Conservation (phyloP, 2,797 vertebrate genomes). For the Schizothorax lantsangensis region DNA sequence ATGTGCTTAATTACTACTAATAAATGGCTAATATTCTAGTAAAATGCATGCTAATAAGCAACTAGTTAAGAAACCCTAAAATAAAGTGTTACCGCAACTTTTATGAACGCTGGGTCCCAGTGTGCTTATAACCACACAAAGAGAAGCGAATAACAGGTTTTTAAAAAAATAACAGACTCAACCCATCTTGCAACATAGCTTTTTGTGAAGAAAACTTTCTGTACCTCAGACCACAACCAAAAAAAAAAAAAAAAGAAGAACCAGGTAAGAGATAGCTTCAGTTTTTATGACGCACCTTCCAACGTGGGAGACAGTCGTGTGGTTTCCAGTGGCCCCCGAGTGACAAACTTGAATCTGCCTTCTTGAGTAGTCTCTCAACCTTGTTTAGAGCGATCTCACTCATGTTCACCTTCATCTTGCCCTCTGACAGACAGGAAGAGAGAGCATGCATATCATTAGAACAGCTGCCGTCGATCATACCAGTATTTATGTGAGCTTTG, state of each 20-base stretch:
- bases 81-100: no score
- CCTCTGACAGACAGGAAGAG: slow-evolving; percentile 78
- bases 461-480: background rate
- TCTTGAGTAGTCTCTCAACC: slow-evolving; percentile 82
- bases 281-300: slow-evolving; percentile 84
- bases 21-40: no score
- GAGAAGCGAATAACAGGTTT: background rate
- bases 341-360: slow-evolving; percentile 78
- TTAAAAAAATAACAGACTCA: background rate
- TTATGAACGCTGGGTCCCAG: background rate
- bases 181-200: background rate
- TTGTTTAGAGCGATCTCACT: slow-evolving; percentile 89
- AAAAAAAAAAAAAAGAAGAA: background rate
- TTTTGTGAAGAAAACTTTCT: background rate
- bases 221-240: background rate
- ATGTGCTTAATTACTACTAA: no score
- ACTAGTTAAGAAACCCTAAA: no score
- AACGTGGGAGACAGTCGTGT: slow-evolving; percentile 89
- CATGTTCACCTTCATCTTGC: slow-evolving; percentile 91
- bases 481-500: background rate
- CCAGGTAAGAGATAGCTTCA: background rate
- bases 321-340: slow-evolving; percentile 93
- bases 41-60: no score
- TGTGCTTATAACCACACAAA: background rate
- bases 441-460: background rate